phyloP scores from a whole-genome alignment of 2,113 vertebrate genomes.

The Merops nubicus region DNA sequence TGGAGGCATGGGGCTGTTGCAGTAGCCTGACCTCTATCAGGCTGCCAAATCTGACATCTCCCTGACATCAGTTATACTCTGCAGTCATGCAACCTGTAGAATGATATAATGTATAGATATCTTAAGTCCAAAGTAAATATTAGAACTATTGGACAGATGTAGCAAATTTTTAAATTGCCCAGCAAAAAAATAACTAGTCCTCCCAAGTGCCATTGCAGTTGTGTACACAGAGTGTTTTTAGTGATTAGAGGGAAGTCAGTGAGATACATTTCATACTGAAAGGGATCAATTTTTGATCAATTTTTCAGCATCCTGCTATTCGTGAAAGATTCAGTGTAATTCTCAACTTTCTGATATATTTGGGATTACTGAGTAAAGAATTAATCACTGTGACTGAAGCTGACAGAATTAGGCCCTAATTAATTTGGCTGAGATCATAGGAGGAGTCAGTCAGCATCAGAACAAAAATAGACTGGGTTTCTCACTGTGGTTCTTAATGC shows the following conservation, averaged over 20 bases:
- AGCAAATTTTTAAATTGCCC: not conserved
- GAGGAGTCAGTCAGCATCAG: not conserved
- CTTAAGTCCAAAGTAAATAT: not conserved
- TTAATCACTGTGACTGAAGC: not conserved
- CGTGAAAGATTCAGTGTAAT: not conserved
- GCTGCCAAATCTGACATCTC: not conserved
- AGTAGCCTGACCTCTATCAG: not conserved
- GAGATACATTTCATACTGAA: not conserved
- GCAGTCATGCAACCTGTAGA: not conserved
- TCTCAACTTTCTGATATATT: not conserved
- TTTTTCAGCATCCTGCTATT: not conserved
- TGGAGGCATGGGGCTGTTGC: not conserved
- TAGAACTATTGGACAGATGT: not conserved
- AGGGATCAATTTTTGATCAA: not conserved
- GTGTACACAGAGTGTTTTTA: not conserved
- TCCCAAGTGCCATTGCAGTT: not conserved
- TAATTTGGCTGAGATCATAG: not conserved
- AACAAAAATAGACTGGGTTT: not conserved
- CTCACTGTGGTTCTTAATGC: not conserved
- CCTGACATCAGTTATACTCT: not conserved
- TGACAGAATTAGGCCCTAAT: slow-evolving; percentile 13
- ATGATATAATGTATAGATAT: not conserved
- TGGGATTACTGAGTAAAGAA: slow-evolving; percentile 4
- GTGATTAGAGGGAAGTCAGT: not conserved
- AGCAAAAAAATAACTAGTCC: not conserved